Evolutionary conservation across 2,888 invertebrate species (phyloP).

Genomic region (Metopia argyrocephala): DNA sequence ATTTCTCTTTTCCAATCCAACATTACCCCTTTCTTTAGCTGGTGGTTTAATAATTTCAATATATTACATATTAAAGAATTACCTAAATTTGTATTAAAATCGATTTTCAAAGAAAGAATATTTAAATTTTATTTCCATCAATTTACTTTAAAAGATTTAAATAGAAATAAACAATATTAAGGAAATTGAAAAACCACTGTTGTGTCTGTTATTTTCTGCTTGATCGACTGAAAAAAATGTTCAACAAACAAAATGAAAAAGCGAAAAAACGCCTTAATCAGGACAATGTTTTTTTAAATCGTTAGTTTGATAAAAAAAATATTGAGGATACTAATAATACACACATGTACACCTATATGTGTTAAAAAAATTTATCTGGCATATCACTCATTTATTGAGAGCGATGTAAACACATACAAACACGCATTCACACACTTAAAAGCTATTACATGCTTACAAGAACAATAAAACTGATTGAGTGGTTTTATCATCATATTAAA

Average conservation of each 20-base stretch:
- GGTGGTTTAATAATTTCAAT: no score
- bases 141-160: background rate
- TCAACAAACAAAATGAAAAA: background rate
- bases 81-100: background rate
- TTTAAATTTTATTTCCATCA: background rate
- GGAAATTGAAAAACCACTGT: background rate
- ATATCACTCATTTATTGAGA: constrained; percentile 25
- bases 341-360: background rate
- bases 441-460: background rate
- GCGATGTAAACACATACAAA: constrained; percentile 4
- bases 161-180: background rate
- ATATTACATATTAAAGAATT: background rate
- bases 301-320: constrained; percentile 16
- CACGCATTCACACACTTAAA: background rate
- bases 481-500: constrained; percentile 47
- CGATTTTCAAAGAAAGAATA: background rate
- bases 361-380: background rate
- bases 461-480: constrained; percentile 44
- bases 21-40: no score
- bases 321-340: constrained; percentile 21
- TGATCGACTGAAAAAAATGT: constrained; percentile 39
- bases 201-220: constrained; percentile 44
- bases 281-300: constrained; percentile 9
- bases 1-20: no score
- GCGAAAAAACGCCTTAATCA: constrained; percentile 10